phyloP scores from a whole-genome alignment of 2,113 vertebrate species.

The Neolamprologus modestus region DNA sequence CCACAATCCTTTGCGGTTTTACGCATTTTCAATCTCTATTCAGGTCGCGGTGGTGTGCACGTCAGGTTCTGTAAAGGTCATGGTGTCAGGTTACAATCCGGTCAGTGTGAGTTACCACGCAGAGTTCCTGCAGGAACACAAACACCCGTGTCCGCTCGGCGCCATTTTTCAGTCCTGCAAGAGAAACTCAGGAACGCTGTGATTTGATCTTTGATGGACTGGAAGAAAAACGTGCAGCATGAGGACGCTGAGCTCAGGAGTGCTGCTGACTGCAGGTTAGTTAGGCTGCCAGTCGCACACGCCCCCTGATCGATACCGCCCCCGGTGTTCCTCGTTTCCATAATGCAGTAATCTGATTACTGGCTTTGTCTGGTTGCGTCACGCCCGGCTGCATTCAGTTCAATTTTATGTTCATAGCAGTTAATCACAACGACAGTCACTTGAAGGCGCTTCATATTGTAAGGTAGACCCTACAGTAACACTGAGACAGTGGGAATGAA shows the following conservation, averaged over 20 bases:
- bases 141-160: background rate
- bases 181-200: background rate
- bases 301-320: background rate
- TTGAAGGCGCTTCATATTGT: background rate
- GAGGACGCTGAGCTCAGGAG: background rate
- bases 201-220: background rate
- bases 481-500: background rate
- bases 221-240: background rate
- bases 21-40: background rate
- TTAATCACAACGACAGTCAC: background rate
- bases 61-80: background rate
- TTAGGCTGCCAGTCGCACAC: accelerated
- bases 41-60: background rate
- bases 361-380: background rate
- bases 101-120: background rate
- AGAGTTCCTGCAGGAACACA: background rate
- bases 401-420: background rate
- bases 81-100: background rate
- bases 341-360: background rate
- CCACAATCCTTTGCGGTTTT: background rate
- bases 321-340: background rate
- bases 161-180: background rate
- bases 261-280: background rate
- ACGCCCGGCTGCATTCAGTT: background rate
- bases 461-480: background rate